Evolutionary conservation across 2,113 vertebrate genomes (phyloP).

Genomic region (Caracal caracal): DNA sequence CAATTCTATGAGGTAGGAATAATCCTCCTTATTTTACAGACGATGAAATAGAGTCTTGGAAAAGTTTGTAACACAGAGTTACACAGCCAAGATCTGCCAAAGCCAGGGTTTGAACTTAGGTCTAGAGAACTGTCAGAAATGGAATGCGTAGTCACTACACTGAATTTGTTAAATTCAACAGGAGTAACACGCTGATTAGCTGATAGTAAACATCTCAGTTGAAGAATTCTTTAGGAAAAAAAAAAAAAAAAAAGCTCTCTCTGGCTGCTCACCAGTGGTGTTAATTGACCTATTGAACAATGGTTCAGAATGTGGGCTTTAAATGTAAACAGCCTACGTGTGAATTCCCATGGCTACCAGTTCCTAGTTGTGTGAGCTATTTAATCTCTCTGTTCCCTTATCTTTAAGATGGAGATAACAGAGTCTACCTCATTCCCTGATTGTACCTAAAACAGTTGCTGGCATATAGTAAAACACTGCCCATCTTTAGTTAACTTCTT

Average conservation of each 20-base stretch:
- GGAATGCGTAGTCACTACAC: neutral
- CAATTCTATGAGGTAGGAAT: neutral
- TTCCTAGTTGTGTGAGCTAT: neutral
- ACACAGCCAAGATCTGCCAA: neutral
- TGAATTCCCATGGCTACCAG: neutral
- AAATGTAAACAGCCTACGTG: neutral
- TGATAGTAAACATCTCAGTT: neutral
- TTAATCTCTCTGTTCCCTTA: neutral
- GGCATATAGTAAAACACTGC: neutral
- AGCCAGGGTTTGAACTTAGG: neutral
- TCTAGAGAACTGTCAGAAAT: neutral
- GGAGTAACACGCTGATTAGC: neutral
- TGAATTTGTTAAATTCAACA: neutral
- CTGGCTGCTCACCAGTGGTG: neutral
- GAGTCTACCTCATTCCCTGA: neutral
- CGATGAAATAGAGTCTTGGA: neutral
- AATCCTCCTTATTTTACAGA: neutral
- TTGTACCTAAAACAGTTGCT: neutral
- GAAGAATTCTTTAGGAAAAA: neutral
- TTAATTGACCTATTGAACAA: neutral
- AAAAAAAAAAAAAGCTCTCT: neutral
- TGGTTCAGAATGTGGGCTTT: neutral
- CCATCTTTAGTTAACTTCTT: slow-evolving; percentile 33
- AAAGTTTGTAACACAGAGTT: neutral
- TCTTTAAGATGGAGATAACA: slow-evolving; percentile 36